A percentile compares a stretch with the other conserved stretches of the same genome.
Evolutionary conservation across 1,140 invertebrate species (phyloP).

Genomic region (Elysia chlorotica): DNA sequence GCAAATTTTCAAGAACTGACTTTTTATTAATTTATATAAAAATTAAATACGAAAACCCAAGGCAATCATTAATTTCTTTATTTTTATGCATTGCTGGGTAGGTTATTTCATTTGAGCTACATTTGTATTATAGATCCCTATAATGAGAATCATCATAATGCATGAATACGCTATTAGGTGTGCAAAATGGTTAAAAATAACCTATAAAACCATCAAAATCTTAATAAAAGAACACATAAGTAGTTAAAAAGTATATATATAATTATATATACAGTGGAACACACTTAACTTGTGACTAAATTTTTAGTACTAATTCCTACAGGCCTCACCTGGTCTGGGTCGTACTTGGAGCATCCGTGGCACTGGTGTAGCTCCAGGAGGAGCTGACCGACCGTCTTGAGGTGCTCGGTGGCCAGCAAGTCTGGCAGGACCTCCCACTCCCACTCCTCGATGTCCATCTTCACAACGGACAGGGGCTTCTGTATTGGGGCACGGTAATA

Average conservation of each 20-base stretch:
- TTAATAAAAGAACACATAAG: too few species aligned
- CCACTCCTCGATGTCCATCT: slow-evolving; percentile 48
- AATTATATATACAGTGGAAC: too few species aligned
- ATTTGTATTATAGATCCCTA: neutral
- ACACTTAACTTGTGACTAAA: neutral
- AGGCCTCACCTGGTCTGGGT: slow-evolving; percentile 18
- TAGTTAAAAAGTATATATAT: too few species aligned
- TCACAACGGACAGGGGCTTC: too few species aligned
- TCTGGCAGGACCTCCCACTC: slow-evolving; percentile 40
- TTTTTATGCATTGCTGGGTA: too few species aligned
- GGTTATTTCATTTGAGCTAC: too few species aligned
- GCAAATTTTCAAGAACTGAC: too few species aligned
- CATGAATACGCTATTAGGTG: neutral
- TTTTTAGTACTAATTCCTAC: neutral
- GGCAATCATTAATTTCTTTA: too few species aligned
- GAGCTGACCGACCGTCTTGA: slow-evolving; percentile 29
- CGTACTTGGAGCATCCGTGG: slow-evolving; percentile 27
- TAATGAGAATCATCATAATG: neutral
- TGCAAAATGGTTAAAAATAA: neutral
- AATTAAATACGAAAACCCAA: too few species aligned
- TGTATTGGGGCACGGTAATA: too few species aligned
- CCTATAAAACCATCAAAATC: neutral
- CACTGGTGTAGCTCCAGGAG: slow-evolving; percentile 29
- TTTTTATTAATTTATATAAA: too few species aligned
- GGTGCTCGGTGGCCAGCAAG: slow-evolving; percentile 19